A percentile compares a stretch with the other conserved stretches of the same genome.
Evolutionary conservation across 1,140 invertebrate species (phyloP).

Genomic region (Drosophila sproati): DNA sequence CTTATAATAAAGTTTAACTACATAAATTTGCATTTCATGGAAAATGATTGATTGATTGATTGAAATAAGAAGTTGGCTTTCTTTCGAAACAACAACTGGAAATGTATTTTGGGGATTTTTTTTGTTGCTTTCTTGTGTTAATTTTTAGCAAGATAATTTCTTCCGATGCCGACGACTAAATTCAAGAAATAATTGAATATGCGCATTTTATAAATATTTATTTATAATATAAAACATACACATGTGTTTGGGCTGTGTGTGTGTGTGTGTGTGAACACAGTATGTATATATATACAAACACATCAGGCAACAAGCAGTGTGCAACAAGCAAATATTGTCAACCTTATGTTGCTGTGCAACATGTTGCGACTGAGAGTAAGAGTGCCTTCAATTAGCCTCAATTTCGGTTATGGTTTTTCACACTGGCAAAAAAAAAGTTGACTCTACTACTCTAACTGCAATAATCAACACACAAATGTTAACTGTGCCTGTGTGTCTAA

Average conservation of each 20-base stretch:
- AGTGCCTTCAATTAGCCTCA: conserved; percentile 54
- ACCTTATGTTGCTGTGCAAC: conserved; percentile 8
- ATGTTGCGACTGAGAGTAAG: conserved; percentile 44
- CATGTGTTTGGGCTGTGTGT: not conserved
- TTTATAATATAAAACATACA: not conserved
- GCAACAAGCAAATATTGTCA: conserved; percentile 5
- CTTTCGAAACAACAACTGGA: too few relatives aligned
- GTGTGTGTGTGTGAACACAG: not conserved
- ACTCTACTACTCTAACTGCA: conserved; percentile 31
- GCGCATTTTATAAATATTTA: not conserved
- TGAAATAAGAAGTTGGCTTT: too few relatives aligned
- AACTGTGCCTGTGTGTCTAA: not conserved
- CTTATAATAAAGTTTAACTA: too few relatives aligned
- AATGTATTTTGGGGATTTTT: too few relatives aligned
- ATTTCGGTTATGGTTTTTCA: conserved; percentile 51
- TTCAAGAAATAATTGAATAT: conserved; percentile 17
- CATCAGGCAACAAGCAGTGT: too few relatives aligned
- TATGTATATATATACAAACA: not conserved
- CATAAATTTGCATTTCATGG: too few relatives aligned
- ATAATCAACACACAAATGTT: conserved; percentile 29
- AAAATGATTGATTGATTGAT: too few relatives aligned
- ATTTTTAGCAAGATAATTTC: too few relatives aligned
- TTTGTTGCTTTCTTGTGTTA: too few relatives aligned
- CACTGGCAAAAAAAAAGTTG: conserved; percentile 42
- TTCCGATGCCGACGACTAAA: not conserved